A percentile compares a stretch with the other conserved stretches of the same genome.
Evolutionary conservation across 1,140 invertebrate species (phyloP).

Genomic region (Trichonephila inaurata): DNA sequence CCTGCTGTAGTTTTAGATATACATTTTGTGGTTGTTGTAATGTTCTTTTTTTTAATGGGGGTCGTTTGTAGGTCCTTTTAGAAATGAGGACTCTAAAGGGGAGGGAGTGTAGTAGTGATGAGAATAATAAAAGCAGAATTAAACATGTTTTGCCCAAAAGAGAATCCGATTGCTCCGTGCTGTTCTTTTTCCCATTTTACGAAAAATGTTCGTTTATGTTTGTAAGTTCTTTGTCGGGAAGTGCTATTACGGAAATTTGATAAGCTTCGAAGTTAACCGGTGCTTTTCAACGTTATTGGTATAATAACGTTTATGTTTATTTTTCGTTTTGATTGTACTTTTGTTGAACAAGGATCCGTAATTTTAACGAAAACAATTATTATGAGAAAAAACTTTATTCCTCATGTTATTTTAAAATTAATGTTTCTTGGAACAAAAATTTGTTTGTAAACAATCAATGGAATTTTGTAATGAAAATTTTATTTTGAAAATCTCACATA

Average conservation of each 20-base stretch:
- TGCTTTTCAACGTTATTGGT: background rate
- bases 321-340: too few species aligned
- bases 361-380: too few species aligned
- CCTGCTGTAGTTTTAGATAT: background rate
- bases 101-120: background rate
- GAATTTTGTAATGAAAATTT: too few species aligned
- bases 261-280: background rate
- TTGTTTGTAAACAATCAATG: too few species aligned
- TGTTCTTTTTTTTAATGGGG: conserved; percentile 6
- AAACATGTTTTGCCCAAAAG: background rate
- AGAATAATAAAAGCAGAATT: background rate
- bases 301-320: too few species aligned
- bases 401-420: too few species aligned
- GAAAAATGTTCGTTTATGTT: background rate
- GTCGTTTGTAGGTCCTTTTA: background rate
- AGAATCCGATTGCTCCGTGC: background rate
- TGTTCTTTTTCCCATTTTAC: background rate
- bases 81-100: background rate
- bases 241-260: background rate
- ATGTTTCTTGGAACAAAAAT: too few species aligned
- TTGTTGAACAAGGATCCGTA: too few species aligned
- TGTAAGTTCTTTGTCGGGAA: background rate
- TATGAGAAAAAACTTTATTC: too few species aligned
- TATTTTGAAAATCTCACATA: too few species aligned
- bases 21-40: background rate